These are phyloP conservation scores for Paramisgurnus dabryanus DNA, from an alignment of 2,113 vertebrate species.

Conservation along the genomic window DNA sequence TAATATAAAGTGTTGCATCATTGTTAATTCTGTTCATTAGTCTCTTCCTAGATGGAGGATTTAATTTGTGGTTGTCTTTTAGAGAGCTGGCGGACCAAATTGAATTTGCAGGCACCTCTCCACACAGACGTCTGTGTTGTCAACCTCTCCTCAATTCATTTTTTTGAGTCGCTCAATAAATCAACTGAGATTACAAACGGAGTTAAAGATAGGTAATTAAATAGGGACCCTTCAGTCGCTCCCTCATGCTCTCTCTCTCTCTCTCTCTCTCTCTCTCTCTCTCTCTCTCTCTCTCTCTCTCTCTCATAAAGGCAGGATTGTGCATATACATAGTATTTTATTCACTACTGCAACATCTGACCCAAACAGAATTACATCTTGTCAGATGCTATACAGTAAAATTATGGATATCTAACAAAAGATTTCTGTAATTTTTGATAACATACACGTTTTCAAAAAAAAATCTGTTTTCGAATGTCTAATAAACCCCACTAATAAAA, in stretches of 20 bases:
- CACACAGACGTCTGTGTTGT: slow-evolving; percentile 61
- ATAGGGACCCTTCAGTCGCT: slow-evolving; percentile 68
- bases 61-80: slow-evolving; percentile 81
- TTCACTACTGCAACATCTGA: slow-evolving; percentile 9
- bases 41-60: slow-evolving; percentile 73
- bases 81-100: slow-evolving; percentile 68
- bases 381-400: neutral
- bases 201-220: slow-evolving; percentile 77
- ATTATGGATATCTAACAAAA: too few relatives aligned
- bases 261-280: slow-evolving; percentile 54
- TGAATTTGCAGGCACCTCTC: slow-evolving; percentile 74
- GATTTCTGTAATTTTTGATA: too few relatives aligned
- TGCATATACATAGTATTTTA: slow-evolving; percentile 5
- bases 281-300: slow-evolving; percentile 51
- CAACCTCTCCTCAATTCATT: slow-evolving; percentile 64
- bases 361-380: neutral
- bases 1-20: slow-evolving; percentile 76
- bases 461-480: neutral
- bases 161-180: slow-evolving; percentile 72
- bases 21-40: slow-evolving; percentile 82
- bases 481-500: neutral
- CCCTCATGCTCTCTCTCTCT: slow-evolving; percentile 67
- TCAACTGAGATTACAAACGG: slow-evolving; percentile 75
- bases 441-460: too few relatives aligned
- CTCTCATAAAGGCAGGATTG: neutral